Evolutionary conservation across 2,888 invertebrate species (phyloP), one percentile per base, ranked within the genome.

Genomic region (Idaea biselata): DNA sequence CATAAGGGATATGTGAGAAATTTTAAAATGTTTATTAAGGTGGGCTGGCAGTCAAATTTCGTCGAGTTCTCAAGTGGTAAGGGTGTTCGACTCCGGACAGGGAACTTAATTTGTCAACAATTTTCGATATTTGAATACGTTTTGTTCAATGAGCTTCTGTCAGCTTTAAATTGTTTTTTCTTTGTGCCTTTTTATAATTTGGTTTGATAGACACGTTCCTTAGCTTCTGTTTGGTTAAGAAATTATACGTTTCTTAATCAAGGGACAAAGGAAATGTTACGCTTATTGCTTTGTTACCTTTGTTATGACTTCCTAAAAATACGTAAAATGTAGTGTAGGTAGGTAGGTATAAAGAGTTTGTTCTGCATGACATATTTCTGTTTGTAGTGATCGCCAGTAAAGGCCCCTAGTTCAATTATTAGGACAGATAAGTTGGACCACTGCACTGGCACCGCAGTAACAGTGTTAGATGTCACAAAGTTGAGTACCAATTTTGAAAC

Each of bases 31-130:
- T 61, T 25, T 16, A 6, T 18, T 60, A 33, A 44, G 18, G 14
- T 31, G 63, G 74, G 59, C 58, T 68, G 70, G 76, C 78, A 82
- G 83, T 84, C 86, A 87, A 88, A 88, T 89, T 89, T 89, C 82
- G 83, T 83, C 83, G 82, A 84, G 85, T 83, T 86, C 86, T 90
- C 88, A 88, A 91, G 91, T 91, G 90, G 89, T 88, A 87, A 89
- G 89, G 90, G 91, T 87, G 89, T 88, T 84, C 84, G 79, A 82
- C 78, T 79, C 82, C 78, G 81, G 81, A 79, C 80, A 85, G 91
- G 91, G 91, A 89, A 89, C 88, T 91, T 92, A 91, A 91, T 92
- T 91, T 91, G 92, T 91, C 91, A 91, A 92, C 91, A 92, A 91
- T 92, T 91, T 91, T 88, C 89, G 88, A 91, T 91, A 92, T 92